A percentile compares a stretch with the other conserved stretches of the same genome.
Conservation (phyloP, 2,888 invertebrate genomes). For the Rhaphigaster nebulosa region DNA sequence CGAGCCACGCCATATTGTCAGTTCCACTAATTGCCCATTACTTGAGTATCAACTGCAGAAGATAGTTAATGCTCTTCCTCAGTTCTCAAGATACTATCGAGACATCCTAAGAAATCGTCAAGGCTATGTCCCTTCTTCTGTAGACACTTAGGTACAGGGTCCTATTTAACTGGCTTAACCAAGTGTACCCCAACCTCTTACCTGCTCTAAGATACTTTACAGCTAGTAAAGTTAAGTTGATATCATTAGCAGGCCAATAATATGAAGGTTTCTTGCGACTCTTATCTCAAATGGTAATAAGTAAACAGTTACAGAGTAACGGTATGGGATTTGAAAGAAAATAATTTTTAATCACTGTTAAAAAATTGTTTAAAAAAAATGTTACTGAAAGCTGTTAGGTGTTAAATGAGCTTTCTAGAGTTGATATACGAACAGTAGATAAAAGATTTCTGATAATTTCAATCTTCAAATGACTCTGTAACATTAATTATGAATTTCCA, state of each 20-base stretch:
- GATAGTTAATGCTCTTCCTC: background rate
- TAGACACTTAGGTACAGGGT: background rate
- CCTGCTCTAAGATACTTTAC: background rate
- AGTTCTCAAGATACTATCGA: background rate
- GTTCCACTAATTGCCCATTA: background rate
- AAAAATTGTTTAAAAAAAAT: background rate
- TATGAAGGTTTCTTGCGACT: background rate
- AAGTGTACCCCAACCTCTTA: background rate
- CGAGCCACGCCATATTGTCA: background rate
- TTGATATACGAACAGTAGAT: no score
- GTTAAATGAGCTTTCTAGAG: no score
- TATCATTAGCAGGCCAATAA: background rate
- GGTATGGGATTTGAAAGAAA: background rate
- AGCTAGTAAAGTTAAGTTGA: background rate
- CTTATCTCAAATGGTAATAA: background rate
- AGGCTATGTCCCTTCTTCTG: background rate
- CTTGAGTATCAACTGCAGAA: background rate
- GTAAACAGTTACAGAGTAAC: background rate
- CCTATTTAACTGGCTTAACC: conserved; percentile 10
- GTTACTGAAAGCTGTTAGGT: no score
- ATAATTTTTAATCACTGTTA: background rate
- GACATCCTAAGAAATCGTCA: background rate
- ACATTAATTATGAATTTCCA: no score
- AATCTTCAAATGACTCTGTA: no score
- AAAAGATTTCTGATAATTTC: no score